A percentile compares a stretch with the other conserved stretches of the same genome.
Conservation (phyloP, 2,113 vertebrate genomes). For the Cisticola juncidis region DNA sequence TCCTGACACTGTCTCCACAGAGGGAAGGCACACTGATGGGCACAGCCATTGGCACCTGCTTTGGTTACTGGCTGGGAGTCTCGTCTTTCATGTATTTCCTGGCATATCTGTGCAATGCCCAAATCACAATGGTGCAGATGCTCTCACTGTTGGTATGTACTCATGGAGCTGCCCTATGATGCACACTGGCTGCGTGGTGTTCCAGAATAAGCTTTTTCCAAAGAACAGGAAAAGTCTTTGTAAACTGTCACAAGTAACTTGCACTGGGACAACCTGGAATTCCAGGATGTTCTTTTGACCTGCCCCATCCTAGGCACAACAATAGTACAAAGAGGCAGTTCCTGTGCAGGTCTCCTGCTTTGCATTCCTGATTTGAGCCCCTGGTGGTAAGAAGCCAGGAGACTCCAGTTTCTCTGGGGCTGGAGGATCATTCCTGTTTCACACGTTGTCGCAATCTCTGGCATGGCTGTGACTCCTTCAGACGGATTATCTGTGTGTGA, state of each 20-base stretch:
- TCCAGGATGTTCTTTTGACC: neutral
- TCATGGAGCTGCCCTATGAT: neutral
- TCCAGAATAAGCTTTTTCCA: neutral
- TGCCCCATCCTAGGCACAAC: neutral
- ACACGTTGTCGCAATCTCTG: neutral
- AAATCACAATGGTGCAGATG: constrained; percentile 98
- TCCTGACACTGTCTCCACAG: constrained; percentile 70
- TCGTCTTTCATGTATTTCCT: constrained; percentile 96
- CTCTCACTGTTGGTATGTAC: constrained; percentile 88
- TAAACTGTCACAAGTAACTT: neutral
- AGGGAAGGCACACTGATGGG: constrained; percentile 98
- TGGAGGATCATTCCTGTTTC: neutral
- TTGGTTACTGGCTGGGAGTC: constrained; percentile 95
- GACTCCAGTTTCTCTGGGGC: neutral
- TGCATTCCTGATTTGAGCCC: neutral
- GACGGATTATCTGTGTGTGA: neutral
- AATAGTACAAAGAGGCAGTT: neutral
- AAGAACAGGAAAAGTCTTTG: neutral
- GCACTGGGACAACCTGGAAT: neutral
- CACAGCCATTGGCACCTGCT: constrained; percentile 97
- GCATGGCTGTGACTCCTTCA: neutral
- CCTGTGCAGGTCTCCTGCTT: neutral
- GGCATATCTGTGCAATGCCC: constrained; percentile 93
- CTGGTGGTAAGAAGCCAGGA: neutral
- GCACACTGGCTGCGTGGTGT: neutral